Evolutionary conservation across 1,140 invertebrate species (phyloP).

Genomic region (Rhysida immarginata): DNA sequence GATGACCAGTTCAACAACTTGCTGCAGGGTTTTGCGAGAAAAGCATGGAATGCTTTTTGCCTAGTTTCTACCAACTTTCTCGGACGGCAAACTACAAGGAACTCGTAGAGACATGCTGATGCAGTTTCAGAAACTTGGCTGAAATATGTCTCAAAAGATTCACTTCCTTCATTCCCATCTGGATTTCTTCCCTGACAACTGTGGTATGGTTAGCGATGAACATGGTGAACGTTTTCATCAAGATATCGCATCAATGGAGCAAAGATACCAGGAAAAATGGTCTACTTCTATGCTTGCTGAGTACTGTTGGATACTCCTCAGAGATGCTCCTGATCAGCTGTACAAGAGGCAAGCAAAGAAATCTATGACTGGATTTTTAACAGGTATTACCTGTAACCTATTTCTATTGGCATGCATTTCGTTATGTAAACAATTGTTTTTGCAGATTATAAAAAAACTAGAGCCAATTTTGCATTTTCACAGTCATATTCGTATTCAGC

Average conservation of each 20-base stretch:
- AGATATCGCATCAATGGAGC: slow-evolving; percentile 23
- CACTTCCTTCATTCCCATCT: slow-evolving; percentile 29
- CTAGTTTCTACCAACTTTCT: not conserved
- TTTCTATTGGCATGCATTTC: no score
- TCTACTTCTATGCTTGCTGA: slow-evolving; percentile 12
- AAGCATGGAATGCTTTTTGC: not conserved
- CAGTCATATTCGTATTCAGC: no score
- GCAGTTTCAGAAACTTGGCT: slow-evolving; percentile 9
- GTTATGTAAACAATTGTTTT: no score
- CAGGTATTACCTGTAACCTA: no score
- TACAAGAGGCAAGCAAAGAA: not conserved
- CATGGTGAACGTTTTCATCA: slow-evolving; percentile 29
- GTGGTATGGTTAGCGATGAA: slow-evolving; percentile 24
- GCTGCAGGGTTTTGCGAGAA: not conserved
- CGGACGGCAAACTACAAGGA: not conserved
- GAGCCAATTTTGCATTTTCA: no score
- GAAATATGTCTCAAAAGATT: slow-evolving; percentile 16
- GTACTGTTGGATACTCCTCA: slow-evolving; percentile 5
- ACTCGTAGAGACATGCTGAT: slow-evolving; percentile 10
- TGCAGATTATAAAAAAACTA: no score
- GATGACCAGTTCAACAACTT: no score
- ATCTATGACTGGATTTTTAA: not conserved
- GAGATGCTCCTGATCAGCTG: not conserved
- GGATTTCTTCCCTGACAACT: slow-evolving; percentile 25
- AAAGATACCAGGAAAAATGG: slow-evolving; percentile 14